A percentile compares a stretch with the other conserved stretches of the same genome.
Evolutionary conservation across 1,140 invertebrate genomes (phyloP).

Genomic region (Cyclargus thomasi): DNA sequence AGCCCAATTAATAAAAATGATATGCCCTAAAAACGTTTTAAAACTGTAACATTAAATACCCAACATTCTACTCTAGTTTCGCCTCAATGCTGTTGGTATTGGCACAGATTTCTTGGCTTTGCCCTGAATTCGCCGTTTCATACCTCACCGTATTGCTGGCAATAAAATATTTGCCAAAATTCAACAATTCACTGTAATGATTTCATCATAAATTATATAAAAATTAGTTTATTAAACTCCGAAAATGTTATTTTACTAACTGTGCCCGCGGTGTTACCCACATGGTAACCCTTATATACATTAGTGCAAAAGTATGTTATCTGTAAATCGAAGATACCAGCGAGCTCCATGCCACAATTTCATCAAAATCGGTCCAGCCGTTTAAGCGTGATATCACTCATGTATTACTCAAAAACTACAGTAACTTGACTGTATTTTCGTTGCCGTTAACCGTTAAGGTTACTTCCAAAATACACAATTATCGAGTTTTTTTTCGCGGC

Average conservation of each 20-base stretch:
- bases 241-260: background rate
- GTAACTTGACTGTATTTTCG: no score
- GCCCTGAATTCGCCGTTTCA: slow-evolving; percentile 1
- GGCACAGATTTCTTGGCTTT: slow-evolving; percentile 18
- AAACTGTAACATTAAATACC: slow-evolving; percentile 3
- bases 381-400: no score
- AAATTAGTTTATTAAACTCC: background rate
- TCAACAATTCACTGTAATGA: background rate
- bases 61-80: slow-evolving; percentile 2
- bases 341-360: no score
- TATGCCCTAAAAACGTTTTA: slow-evolving; percentile 6
- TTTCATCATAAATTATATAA: background rate
- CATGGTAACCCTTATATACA: no score
- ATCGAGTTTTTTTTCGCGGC: no score
- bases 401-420: no score
- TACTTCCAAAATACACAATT: no score
- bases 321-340: no score
- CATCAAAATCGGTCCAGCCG: no score
- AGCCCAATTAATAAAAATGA: background rate
- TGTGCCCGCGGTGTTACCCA: no score
- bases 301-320: no score
- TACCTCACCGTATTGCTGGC: background rate
- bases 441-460: no score
- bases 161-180: slow-evolving; percentile 7
- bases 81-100: slow-evolving; percentile 17